A percentile compares a stretch with the other conserved stretches of the same genome.
Evolutionary conservation across 2,888 invertebrate species (phyloP).

Genomic region (Ommatoiulus sabulosus): DNA sequence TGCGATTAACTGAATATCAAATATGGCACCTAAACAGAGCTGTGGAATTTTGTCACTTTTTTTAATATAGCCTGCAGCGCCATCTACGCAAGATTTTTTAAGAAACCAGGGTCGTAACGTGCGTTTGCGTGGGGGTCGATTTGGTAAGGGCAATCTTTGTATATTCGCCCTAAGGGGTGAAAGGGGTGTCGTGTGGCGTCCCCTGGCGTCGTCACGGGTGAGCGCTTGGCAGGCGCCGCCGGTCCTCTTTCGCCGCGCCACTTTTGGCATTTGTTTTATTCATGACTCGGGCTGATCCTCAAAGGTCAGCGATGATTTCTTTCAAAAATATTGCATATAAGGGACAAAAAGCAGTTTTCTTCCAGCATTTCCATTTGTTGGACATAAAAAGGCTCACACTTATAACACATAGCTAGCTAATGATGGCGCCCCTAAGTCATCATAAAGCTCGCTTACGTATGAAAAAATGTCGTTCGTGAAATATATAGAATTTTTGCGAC

Average conservation of each 20-base stretch:
- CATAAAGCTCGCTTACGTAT: background rate
- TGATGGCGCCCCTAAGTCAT: conserved; percentile 9
- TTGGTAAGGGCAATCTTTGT: background rate
- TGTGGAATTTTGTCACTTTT: background rate
- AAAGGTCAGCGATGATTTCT: background rate
- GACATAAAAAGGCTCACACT: background rate
- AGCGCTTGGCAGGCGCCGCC: conserved; percentile 26
- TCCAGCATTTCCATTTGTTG: background rate
- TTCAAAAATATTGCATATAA: background rate
- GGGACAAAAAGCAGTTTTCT: background rate
- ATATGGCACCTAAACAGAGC: no score
- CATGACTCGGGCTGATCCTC: background rate
- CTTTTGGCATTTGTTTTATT: conserved; percentile 19
- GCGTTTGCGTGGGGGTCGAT: background rate
- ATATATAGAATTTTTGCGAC: no score
- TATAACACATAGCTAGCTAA: background rate
- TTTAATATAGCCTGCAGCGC: background rate
- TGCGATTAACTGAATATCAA: background rate
- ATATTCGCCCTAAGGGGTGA: background rate
- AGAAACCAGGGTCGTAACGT: no score
- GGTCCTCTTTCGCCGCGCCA: background rate
- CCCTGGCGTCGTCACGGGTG: conserved; percentile 24
- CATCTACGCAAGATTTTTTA: no score
- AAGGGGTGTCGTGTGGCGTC: conserved; percentile 24
- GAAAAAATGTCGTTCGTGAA: no score